Base-by-base conservation (phyloP, 2,113 vertebrate species). In the Kryptolebias marmoratus region DNA sequence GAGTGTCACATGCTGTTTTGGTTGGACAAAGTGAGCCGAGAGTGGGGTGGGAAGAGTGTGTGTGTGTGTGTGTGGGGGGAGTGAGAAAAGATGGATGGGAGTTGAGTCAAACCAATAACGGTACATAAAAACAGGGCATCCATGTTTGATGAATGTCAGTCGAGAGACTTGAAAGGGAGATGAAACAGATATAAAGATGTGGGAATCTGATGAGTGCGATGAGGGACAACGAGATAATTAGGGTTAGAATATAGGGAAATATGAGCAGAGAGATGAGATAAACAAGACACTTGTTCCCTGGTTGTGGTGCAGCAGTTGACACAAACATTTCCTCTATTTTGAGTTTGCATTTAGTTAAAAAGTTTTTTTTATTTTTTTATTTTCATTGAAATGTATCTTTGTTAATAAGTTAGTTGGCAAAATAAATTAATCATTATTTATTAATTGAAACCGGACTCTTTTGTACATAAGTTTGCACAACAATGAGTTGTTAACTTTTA, bases 81-180 rank as follows among this genome's bases (percentile, higher is more conserved):
- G 64, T 68, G 71, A 30, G 12, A 50, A 66, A 59, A 75, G 80
- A 76, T 30, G 28, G 68, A 79, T 59, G 53, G 8, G 12, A 18
- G 47, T 27, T n/a, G 66, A 84, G 79, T 81, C 47, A 77, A 67
- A 73, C 75, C 80, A 78, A 87, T 73, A 76, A 85, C 60, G 73
- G 63, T 27, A 67, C 58, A 62, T 75, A 66, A 73, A 50, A 77
- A 68, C 67, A 54, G 44, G 55, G 58, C 66, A 71, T 83, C 49
- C 39, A 47, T 73, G 81, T 85, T 80, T 85, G 77, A 85, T 88
- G 82, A 79, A 58, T 69, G 73, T 77, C 52, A 49, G 85, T 30
- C 12, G 63, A 58, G 69, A 65, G 71, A 53, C n/a, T 27, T 73
- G 72, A 74, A 58, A 75, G 56, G 36, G 32, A 63, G 73, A 83